phyloP scores from a whole-genome alignment of 2,797 vertebrate genomes.

The Falco berigora region DNA sequence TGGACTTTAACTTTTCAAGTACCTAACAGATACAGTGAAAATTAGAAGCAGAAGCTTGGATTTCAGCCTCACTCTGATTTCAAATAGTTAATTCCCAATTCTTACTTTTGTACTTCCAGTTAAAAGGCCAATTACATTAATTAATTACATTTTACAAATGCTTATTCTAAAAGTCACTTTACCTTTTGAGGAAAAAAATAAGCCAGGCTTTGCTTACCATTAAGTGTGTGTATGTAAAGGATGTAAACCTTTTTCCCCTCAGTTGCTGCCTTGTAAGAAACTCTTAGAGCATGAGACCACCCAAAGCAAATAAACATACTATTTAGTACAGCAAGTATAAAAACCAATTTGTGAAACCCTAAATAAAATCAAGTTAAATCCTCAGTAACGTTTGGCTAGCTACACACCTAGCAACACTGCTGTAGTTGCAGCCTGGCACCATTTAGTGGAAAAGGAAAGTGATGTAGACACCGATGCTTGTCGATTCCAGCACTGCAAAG shows the following conservation, averaged over 20 bases:
- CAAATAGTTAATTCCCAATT: background rate
- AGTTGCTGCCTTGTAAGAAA: background rate
- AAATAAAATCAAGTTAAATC: background rate
- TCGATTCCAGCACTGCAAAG: background rate
- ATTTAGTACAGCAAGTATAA: background rate
- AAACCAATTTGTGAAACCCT: background rate
- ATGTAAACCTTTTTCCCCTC: background rate
- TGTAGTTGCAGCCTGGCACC: background rate
- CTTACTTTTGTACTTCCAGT: background rate
- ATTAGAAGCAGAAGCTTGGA: background rate
- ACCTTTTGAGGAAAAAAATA: background rate
- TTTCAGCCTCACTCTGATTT: background rate
- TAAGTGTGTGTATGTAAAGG: fast-evolving
- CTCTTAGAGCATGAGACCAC: background rate
- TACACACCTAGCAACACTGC: background rate
- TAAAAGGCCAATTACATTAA: background rate
- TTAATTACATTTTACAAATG: background rate
- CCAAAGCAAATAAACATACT: background rate
- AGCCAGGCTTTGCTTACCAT: background rate
- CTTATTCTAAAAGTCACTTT: background rate
- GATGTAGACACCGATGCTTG: background rate
- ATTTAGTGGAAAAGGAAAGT: background rate
- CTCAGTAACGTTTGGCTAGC: background rate
- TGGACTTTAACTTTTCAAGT: background rate
- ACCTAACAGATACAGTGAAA: background rate